Conservation (phyloP, 2,113 vertebrate species). For the Scartelaos histophorus region DNA sequence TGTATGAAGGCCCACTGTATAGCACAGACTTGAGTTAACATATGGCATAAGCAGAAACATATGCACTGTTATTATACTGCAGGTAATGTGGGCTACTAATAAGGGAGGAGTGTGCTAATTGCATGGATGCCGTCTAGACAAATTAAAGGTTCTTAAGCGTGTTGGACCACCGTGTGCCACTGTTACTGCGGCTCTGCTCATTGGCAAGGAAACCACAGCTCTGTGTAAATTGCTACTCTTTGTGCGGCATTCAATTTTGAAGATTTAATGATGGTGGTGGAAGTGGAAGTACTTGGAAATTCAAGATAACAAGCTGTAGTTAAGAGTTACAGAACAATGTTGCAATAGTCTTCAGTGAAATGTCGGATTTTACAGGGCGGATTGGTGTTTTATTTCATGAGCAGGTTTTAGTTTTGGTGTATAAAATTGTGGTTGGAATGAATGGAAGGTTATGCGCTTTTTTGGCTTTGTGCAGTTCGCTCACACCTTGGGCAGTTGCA, state of each 20-base stretch:
- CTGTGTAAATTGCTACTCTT: slow-evolving; percentile 7
- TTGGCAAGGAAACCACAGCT: slow-evolving; percentile 4
- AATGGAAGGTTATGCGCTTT: background rate
- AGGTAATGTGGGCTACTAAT: slow-evolving; percentile 2
- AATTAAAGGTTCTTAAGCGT: background rate
- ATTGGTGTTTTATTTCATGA: background rate
- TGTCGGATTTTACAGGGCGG: background rate
- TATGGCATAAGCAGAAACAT: slow-evolving; percentile 11
- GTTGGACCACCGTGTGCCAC: slow-evolving; percentile 3
- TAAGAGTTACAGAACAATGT: background rate
- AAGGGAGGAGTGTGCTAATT: background rate
- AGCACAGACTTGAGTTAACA: background rate
- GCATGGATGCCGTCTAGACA: background rate
- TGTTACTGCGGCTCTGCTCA: background rate
- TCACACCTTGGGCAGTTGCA: background rate
- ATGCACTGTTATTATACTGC: slow-evolving; percentile 1
- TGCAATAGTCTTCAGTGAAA: background rate
- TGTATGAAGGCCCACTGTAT: slow-evolving; percentile 4
- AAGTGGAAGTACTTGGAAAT: slow-evolving; percentile 9
- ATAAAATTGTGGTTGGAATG: background rate
- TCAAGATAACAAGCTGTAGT: slow-evolving; percentile 7
- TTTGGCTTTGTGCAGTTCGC: background rate
- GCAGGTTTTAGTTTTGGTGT: background rate
- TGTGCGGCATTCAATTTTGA: background rate
- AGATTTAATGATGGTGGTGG: slow-evolving; percentile 6